phyloP scores from a whole-genome alignment of 1,140 invertebrate species.

The Rhopalosiphum maidis region DNA sequence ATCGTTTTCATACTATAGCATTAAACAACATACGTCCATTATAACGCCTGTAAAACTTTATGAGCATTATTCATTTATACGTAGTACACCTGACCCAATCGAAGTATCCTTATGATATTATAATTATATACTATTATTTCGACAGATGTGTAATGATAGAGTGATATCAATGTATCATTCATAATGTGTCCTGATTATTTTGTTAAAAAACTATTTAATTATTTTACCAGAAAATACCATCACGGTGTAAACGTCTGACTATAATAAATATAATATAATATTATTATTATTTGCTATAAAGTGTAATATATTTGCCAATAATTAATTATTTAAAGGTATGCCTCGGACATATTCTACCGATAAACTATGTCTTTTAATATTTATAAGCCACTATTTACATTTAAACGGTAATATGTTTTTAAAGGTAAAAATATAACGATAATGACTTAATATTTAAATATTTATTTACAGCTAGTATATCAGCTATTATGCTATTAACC shows the following conservation, averaged over 20 bases:
- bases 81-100: not conserved
- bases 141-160: not conserved
- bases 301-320: not conserved
- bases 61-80: not conserved
- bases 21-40: not conserved
- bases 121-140: not conserved
- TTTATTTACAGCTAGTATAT: not conserved
- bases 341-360: not conserved
- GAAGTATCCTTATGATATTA: not conserved
- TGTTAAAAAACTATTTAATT: no score
- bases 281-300: not conserved
- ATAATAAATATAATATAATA: not conserved
- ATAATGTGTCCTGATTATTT: not conserved
- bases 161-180: not conserved
- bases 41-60: not conserved
- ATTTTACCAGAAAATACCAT: no score
- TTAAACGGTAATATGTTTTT: not conserved
- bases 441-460: constrained; percentile 1
- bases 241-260: not conserved
- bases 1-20: not conserved
- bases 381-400: not conserved
- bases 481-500: not conserved
- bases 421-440: not conserved
- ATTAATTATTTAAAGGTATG: constrained; percentile 4
- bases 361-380: not conserved